Evolutionary conservation across 2,888 invertebrate genomes (phyloP).

Genomic region (Lithophane ornitopus): DNA sequence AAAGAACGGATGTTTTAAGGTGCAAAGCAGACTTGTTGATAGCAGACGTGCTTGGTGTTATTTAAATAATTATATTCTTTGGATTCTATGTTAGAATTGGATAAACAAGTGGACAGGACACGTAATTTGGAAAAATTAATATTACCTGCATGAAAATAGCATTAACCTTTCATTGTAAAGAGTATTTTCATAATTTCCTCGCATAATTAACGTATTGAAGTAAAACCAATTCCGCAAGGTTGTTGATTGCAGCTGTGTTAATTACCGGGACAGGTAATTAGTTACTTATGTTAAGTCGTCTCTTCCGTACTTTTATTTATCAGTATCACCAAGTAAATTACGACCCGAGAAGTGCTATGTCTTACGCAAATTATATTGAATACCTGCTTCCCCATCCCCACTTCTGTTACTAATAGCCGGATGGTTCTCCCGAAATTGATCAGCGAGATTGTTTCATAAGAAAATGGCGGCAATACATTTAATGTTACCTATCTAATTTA

Average conservation of each 20-base stretch:
- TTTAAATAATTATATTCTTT: constrained; percentile 5
- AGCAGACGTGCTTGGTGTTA: not conserved
- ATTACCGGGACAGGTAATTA: constrained; percentile 11
- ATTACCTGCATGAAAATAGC: no score
- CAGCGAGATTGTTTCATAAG: constrained; percentile 58
- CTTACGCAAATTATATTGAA: constrained; percentile 5
- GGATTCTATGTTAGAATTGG: not conserved
- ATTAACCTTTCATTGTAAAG: not conserved
- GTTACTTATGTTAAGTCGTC: not conserved
- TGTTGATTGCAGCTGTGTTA: constrained; percentile 28
- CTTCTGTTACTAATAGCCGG: constrained; percentile 48
- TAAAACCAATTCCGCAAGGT: constrained; percentile 2
- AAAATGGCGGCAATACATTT: constrained; percentile 69
- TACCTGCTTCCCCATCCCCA: constrained; percentile 20
- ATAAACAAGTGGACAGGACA: no score
- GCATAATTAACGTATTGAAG: constrained; percentile 4
- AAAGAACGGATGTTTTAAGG: constrained; percentile 39
- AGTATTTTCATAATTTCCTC: constrained; percentile 9
- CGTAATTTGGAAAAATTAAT: not conserved
- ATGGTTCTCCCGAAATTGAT: constrained; percentile 58
- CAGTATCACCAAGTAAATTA: constrained; percentile 5
- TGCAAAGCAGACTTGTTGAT: constrained; percentile 7
- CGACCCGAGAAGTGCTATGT: not conserved
- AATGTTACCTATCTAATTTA: constrained; percentile 75
- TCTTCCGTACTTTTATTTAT: constrained; percentile 13